Percentiles rank a stretch among this genome's conserved stretches.
Evolutionary conservation across 2,113 vertebrate genomes (phyloP).

Genomic region (Tupaia tana): DNA sequence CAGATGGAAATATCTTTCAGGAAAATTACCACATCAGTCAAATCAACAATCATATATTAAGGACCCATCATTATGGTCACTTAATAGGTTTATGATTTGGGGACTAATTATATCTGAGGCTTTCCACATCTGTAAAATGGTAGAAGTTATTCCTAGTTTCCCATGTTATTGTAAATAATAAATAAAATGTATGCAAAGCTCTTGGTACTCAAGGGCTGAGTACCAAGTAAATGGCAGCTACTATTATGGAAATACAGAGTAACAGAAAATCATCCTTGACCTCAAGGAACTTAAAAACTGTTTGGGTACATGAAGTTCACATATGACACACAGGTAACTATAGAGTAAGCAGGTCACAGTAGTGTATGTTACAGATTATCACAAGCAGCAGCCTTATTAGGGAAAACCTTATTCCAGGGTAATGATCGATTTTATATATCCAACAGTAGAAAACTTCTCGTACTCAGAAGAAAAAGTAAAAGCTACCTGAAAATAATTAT

Average conservation of each 20-base stretch:
- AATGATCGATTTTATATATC: conserved; percentile 39
- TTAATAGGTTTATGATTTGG: conserved; percentile 38
- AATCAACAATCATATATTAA: conserved; percentile 40
- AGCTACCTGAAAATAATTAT: conserved; percentile 15
- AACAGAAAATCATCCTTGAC: conserved; percentile 54
- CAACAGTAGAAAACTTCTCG: conserved; percentile 10
- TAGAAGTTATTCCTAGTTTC: conserved; percentile 34
- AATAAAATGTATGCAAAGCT: conserved; percentile 41
- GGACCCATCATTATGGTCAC: conserved; percentile 37
- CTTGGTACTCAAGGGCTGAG: not conserved
- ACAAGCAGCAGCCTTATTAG: not conserved
- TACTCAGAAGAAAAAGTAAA: conserved; percentile 48
- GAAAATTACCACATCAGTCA: conserved; percentile 53
- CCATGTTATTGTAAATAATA: conserved; percentile 54
- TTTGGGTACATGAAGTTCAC: conserved; percentile 41
- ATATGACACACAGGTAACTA: not conserved
- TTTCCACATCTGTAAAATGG: conserved; percentile 60
- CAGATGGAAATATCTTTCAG: conserved; percentile 63
- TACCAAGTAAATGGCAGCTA: conserved; percentile 11
- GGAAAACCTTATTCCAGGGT: not conserved
- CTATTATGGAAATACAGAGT: conserved; percentile 37
- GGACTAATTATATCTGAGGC: conserved; percentile 46
- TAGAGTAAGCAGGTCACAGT: conserved; percentile 1
- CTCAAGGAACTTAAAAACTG: conserved; percentile 45
- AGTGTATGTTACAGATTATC: not conserved